Conservation (phyloP, 1,140 invertebrate genomes). For the Panagrolaimus sp. region DNA sequence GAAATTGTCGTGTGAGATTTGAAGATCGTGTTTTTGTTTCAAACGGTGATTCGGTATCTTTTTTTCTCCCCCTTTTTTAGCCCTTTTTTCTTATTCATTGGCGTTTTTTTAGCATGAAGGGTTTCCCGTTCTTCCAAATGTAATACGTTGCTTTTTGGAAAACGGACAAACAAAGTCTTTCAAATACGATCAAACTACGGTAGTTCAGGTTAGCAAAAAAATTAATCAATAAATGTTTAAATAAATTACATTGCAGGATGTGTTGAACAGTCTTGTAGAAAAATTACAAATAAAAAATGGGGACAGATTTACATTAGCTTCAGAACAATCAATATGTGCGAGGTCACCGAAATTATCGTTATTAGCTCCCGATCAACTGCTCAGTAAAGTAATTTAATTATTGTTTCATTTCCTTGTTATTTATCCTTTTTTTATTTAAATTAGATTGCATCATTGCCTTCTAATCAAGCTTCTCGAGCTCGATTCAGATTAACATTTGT, state of each 20-base stretch:
- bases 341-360: constrained; percentile 76
- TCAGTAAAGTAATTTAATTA: neutral
- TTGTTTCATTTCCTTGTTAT: neutral
- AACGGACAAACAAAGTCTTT: constrained; percentile 94
- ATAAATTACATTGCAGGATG: constrained; percentile 62
- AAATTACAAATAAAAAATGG: constrained; percentile 75
- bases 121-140: constrained; percentile 81
- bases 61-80: constrained; percentile 69
- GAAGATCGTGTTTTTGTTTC: constrained; percentile 41
- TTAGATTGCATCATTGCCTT: constrained; percentile 18
- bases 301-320: constrained; percentile 78
- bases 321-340: constrained; percentile 81
- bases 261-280: constrained; percentile 75
- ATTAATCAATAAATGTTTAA: constrained; percentile 10
- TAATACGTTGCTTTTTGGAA: constrained; percentile 81
- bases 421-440: neutral
- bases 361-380: constrained; percentile 68
- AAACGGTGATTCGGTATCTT: constrained; percentile 59
- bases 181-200: constrained; percentile 83
- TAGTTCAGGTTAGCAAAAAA: constrained; percentile 65
- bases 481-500: constrained; percentile 81
- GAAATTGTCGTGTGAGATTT: constrained; percentile 68
- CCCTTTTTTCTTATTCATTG: constrained; percentile 57
- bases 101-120: constrained; percentile 60
- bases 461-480: constrained; percentile 66